A percentile compares a stretch with the other conserved stretches of the same genome.
These are phyloP conservation scores for Arrhopalites spinosus DNA, from an alignment of 2,888 invertebrate species.

Conservation along the genomic window DNA sequence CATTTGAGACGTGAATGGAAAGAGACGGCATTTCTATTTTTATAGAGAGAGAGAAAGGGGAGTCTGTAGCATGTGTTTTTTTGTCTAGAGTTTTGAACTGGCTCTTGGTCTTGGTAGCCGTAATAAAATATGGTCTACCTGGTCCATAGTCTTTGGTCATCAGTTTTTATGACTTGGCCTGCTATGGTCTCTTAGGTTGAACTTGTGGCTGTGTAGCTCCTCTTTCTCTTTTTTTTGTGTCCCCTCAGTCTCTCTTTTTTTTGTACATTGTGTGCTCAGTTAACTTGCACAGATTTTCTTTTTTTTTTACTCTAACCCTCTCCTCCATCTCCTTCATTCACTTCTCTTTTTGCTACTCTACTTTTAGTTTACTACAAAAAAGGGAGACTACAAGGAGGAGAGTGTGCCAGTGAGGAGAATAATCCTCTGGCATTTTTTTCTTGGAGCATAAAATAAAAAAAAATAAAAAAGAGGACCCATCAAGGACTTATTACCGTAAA, in stretches of 20 bases:
- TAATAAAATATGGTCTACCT: slow-evolving; percentile 42
- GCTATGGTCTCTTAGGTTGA: slow-evolving; percentile 20
- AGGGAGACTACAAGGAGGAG: not conserved
- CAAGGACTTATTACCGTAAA: slow-evolving; percentile 16
- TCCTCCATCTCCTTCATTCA: not conserved
- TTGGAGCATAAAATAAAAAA: slow-evolving; percentile 1
- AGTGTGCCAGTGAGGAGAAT: not conserved
- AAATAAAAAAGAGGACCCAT: slow-evolving; percentile 6
- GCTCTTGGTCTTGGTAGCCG: not conserved
- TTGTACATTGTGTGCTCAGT: not conserved
- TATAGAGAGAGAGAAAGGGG: not conserved
- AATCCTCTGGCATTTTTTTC: slow-evolving; percentile 12
- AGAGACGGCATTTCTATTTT: not conserved
- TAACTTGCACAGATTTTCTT: slow-evolving; percentile 11
- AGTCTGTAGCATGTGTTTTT: not conserved
- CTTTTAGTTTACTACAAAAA: too few species aligned
- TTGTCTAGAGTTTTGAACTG: not conserved
- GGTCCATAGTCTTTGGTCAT: slow-evolving; percentile 38
- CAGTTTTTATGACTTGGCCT: slow-evolving; percentile 43
- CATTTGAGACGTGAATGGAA: not conserved
- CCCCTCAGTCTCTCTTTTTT: too few species aligned
- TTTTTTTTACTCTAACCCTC: not conserved
- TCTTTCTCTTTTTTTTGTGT: not conserved
- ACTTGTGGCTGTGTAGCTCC: slow-evolving; percentile 18
- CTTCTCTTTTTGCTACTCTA: not conserved